Conservation (phyloP, 2,888 invertebrate species). For the Drosophila infuscata region DNA sequence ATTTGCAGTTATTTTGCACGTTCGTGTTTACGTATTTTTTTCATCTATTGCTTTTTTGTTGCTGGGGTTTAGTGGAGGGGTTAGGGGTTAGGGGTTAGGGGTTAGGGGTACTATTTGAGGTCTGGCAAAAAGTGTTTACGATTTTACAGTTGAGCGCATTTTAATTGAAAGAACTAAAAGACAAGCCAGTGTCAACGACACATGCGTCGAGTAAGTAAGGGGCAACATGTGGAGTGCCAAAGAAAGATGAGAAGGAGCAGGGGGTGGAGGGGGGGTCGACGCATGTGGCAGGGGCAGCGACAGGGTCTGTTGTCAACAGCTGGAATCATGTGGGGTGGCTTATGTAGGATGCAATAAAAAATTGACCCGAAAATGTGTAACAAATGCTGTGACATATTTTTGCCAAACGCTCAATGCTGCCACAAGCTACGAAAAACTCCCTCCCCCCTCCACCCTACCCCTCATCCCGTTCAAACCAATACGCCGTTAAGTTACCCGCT, state of each 20-base stretch:
- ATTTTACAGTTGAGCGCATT: constrained; percentile 75
- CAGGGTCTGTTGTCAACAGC: constrained; percentile 55
- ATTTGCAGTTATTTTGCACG: constrained; percentile 70
- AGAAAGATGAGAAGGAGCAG: constrained; percentile 49
- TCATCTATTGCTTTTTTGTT: background rate
- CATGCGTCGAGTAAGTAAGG: constrained; percentile 19
- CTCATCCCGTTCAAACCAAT: constrained; percentile 10
- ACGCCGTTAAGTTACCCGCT: constrained; percentile 55
- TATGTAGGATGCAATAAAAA: constrained; percentile 72
- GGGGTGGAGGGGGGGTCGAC: background rate
- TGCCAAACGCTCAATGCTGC: constrained; percentile 52
- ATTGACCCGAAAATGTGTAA: constrained; percentile 80
- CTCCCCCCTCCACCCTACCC: background rate
- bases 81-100: background rate
- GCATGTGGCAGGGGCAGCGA: background rate
- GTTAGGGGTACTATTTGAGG: background rate
- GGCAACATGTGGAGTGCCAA: constrained; percentile 56
- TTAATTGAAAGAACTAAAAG: constrained; percentile 74
- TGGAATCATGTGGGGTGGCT: constrained; percentile 58
- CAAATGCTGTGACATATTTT: constrained; percentile 80
- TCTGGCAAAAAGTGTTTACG: constrained; percentile 68
- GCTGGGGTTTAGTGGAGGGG: too few species aligned
- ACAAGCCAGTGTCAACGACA: constrained; percentile 75
- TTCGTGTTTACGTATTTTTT: constrained; percentile 29
- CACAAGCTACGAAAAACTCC: background rate